phyloP scores from a whole-genome alignment of 2,888 invertebrate genomes.

The Hylaea fasciaria region DNA sequence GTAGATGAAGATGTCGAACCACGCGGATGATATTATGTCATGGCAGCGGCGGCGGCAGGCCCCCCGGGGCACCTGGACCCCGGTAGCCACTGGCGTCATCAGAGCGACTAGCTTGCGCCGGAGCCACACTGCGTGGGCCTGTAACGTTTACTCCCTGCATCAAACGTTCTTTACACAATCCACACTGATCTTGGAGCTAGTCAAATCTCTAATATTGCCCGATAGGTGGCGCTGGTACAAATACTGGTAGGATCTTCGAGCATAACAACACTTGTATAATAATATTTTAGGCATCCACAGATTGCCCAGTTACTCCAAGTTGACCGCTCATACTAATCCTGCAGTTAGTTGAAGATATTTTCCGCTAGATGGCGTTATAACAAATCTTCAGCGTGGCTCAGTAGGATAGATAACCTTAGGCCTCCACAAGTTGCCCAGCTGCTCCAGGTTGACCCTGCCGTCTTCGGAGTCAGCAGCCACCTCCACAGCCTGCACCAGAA shows the following conservation, averaged over 20 bases:
- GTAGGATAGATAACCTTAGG: constrained; percentile 66
- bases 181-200: no score
- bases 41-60: constrained; percentile 69
- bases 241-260: no score
- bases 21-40: constrained; percentile 63
- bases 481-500: constrained; percentile 82
- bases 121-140: constrained; percentile 75
- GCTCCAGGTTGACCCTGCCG: constrained; percentile 72
- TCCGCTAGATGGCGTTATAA: no score
- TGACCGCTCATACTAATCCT: constrained; percentile 34
- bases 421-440: constrained; percentile 74
- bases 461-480: constrained; percentile 78
- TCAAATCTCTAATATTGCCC: no score
- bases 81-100: constrained; percentile 65
- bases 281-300: constrained; percentile 78
- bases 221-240: no score
- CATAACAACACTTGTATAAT: no score
- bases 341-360: no score
- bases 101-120: constrained; percentile 72
- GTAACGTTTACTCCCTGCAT: not conserved
- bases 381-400: not conserved
- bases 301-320: constrained; percentile 72
- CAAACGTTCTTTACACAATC: no score
- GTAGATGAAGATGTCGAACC: constrained; percentile 79
- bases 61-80: constrained; percentile 64